A percentile compares a stretch with the other conserved stretches of the same genome.
phyloP scores from a whole-genome alignment of 2,113 vertebrate genomes.

The Hirundichthys speculiger region DNA sequence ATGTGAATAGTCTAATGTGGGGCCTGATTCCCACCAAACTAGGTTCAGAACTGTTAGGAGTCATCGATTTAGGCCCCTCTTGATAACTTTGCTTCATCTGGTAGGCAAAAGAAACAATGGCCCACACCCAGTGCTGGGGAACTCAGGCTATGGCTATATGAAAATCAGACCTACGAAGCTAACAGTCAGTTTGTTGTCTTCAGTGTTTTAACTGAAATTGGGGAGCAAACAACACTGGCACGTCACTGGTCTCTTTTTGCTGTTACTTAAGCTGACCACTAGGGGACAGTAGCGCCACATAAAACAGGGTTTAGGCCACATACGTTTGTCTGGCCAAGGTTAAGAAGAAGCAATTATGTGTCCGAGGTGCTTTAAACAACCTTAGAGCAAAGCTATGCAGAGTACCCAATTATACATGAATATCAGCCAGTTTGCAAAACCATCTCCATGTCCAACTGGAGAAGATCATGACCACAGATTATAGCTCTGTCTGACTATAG shows the following conservation, averaged over 20 bases:
- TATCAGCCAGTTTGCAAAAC: neutral
- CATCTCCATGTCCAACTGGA: neutral
- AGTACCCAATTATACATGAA: neutral
- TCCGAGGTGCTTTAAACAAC: conserved; percentile 31
- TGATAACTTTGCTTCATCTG: conserved; percentile 6
- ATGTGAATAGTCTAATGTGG: conserved; percentile 24
- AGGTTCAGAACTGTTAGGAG: conserved; percentile 16
- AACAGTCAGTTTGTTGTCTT: conserved; percentile 70
- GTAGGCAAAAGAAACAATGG: neutral
- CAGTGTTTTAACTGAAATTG: conserved; percentile 25
- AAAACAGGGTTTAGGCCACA: conserved; percentile 20
- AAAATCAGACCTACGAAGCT: conserved; percentile 49
- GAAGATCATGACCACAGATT: neutral
- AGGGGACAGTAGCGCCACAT: conserved; percentile 48
- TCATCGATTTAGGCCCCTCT: conserved; percentile 25
- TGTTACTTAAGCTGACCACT: conserved; percentile 43
- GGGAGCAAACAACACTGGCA: neutral
- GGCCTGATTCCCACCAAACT: conserved; percentile 27
- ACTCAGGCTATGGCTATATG: conserved; percentile 47
- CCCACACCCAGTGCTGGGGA: conserved; percentile 1
- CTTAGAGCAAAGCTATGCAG: conserved; percentile 14
- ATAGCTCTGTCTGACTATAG: neutral
- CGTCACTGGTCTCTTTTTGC: conserved; percentile 16
- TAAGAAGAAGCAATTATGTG: conserved; percentile 48
- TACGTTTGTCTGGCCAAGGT: conserved; percentile 56